Conservation (phyloP, 35 echinoderm and acorn worm genomes). For the Amphiura filiformis region DNA sequence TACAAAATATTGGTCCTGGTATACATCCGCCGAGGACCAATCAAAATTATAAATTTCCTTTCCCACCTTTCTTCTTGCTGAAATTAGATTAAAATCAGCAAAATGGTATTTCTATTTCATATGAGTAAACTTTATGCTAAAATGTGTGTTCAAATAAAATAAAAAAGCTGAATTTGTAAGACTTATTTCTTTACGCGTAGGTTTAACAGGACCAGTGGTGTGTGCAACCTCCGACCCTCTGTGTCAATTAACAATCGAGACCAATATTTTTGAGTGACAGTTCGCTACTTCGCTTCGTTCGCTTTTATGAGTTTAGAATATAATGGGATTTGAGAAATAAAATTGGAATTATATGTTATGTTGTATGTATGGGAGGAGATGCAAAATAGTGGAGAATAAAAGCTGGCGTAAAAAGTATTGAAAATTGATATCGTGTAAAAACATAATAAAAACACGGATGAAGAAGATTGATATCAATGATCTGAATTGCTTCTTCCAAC, state of each 20-base stretch:
- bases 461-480: no score
- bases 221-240: not conserved
- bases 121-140: not conserved
- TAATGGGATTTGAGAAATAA: constrained; percentile 9
- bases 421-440: no score
- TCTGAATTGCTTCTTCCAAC: no score
- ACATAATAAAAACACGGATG: no score
- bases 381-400: not conserved
- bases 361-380: not conserved
- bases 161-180: not conserved
- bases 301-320: not conserved
- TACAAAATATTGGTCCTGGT: not conserved
- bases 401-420: not conserved
- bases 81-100: not conserved
- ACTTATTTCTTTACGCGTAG: not conserved
- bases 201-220: not conserved
- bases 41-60: not conserved
- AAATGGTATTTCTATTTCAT: not conserved
- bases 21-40: not conserved
- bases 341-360: no score
- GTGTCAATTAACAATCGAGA: not conserved
- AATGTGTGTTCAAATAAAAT: not conserved
- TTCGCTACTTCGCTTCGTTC: not conserved
- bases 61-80: not conserved
- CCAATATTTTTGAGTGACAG: not conserved